A percentile compares a stretch with the other conserved stretches of the same genome.
phyloP scores from a whole-genome alignment of 2,113 vertebrate species.

The Mola mola region DNA sequence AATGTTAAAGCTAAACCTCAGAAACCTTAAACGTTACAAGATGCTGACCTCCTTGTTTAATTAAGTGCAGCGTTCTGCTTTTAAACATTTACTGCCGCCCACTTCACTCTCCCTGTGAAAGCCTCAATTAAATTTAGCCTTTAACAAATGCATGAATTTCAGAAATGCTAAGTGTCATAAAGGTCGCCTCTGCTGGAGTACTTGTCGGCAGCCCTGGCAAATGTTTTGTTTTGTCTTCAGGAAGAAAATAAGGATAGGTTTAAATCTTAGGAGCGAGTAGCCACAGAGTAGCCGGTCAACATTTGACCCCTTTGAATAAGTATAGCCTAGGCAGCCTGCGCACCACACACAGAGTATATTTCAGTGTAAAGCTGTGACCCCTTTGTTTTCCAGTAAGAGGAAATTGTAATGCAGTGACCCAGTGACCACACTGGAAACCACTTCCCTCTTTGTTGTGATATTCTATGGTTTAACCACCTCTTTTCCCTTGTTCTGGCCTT shows the following conservation, averaged over 20 bases:
- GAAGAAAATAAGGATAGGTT: constrained; percentile 7
- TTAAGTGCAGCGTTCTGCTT: constrained; percentile 73
- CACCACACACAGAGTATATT: constrained; percentile 69
- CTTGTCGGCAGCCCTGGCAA: background rate
- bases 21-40: constrained; percentile 75
- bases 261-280: constrained; percentile 2
- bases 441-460: constrained; percentile 77
- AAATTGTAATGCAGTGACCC: constrained; percentile 74
- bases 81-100: constrained; percentile 70
- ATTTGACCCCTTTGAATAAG: constrained; percentile 65
- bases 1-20: constrained; percentile 65
- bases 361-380: constrained; percentile 68
- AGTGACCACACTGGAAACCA: constrained; percentile 74
- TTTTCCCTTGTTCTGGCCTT: constrained; percentile 55
- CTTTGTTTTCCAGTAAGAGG: constrained; percentile 75
- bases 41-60: constrained; percentile 77
- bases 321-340: constrained; percentile 33
- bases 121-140: constrained; percentile 56
- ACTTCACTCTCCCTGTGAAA: constrained; percentile 65
- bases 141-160: constrained; percentile 55
- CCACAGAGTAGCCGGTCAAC: constrained; percentile 25
- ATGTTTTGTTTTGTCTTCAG: constrained; percentile 2
- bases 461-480: constrained; percentile 61
- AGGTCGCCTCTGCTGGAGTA: background rate
- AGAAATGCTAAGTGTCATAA: constrained; percentile 23